A percentile compares a stretch with the other conserved stretches of the same genome.
These are phyloP conservation scores for Amiota minor DNA, from an alignment of 2,888 invertebrate genomes.

Conservation along the genomic window DNA sequence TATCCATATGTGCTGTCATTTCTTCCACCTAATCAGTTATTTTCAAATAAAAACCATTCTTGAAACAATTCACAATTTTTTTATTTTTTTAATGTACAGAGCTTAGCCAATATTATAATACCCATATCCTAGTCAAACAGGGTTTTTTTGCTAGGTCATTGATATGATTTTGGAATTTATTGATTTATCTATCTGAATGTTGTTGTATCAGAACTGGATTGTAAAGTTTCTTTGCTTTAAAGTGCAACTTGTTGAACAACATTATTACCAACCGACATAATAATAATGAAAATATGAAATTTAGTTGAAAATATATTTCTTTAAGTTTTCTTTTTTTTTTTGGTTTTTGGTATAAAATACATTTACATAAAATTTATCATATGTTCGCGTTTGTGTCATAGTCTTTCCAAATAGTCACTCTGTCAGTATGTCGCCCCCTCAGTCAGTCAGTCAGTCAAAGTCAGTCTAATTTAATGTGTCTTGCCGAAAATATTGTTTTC, in stretches of 20 bases:
- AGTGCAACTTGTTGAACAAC: background rate
- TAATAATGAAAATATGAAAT: background rate
- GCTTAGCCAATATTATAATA: no score
- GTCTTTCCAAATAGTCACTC: background rate
- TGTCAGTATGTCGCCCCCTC: background rate
- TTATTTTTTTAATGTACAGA: no score
- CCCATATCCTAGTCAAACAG: no score
- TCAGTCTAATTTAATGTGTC: background rate
- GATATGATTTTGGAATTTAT: no score
- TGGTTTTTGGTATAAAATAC: conserved; percentile 34
- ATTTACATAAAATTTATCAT: conserved; percentile 33
- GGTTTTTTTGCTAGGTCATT: no score
- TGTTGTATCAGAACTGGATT: no score
- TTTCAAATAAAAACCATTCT: no score
- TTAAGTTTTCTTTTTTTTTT: conserved; percentile 11
- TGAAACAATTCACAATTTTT: no score
- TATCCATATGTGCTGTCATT: no score
- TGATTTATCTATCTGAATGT: no score
- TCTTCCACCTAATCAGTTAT: no score
- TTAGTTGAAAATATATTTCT: background rate
- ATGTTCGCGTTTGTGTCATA: background rate
- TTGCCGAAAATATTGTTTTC: background rate
- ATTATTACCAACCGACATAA: background rate
- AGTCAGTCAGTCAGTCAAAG: conserved; percentile 24
- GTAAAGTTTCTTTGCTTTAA: background rate